phyloP scores from a whole-genome alignment of 2,113 vertebrate genomes.

The Syngnathus floridae region DNA sequence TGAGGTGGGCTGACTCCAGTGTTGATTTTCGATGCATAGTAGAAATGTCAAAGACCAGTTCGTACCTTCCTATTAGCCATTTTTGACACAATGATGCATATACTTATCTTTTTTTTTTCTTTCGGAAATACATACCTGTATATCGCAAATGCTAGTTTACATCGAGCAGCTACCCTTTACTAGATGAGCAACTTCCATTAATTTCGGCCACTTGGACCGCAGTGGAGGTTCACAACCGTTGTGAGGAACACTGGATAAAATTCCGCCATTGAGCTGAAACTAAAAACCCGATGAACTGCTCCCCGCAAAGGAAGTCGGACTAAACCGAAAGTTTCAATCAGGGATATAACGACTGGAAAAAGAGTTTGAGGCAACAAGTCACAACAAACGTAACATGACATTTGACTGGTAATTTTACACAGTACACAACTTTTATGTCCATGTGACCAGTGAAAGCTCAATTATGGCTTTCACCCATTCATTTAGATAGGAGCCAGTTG shows the following conservation, averaged over 20 bases:
- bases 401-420: slow-evolving; percentile 4
- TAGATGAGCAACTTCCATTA: neutral
- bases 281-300: neutral
- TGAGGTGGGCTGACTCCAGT: slow-evolving; percentile 35
- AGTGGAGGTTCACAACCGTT: neutral
- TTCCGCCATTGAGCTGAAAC: neutral
- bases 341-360: slow-evolving; percentile 2
- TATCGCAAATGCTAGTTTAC: too few relatives aligned
- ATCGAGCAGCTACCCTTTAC: neutral
- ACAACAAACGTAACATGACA: slow-evolving; percentile 8
- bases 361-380: slow-evolving; percentile 2
- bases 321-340: neutral
- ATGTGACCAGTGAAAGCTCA: slow-evolving; percentile 5
- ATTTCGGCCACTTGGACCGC: neutral
- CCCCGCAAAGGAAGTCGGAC: neutral
- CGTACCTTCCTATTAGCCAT: neutral
- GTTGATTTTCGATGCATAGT: neutral
- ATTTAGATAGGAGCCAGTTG: slow-evolving; percentile 8
- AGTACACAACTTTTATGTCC: slow-evolving; percentile 11
- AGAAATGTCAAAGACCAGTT: neutral
- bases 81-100: neutral
- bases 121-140: too few relatives aligned
- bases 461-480: slow-evolving; percentile 11
- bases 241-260: neutral
- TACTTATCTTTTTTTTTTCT: neutral